phyloP scores from a whole-genome alignment of 1,140 invertebrate genomes.

The Drosophila sp. region DNA sequence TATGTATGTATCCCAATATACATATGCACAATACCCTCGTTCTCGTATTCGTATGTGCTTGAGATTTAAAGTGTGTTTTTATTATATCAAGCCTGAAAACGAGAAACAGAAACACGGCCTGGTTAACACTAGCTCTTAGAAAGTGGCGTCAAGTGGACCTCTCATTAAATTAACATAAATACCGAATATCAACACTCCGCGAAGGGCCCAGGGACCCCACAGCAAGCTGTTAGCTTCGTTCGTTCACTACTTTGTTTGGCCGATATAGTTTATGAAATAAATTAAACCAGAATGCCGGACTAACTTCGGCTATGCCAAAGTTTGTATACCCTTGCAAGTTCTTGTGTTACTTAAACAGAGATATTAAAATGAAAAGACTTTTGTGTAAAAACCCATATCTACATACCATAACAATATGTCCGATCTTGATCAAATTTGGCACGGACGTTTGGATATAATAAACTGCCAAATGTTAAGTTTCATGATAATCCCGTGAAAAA shows the following conservation, averaged over 20 bases:
- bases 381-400: no score
- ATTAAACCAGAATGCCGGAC: no score
- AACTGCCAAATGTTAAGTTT: no score
- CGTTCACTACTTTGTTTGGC: background rate
- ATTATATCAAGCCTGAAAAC: conserved; percentile 46
- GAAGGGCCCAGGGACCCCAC: conserved; percentile 30
- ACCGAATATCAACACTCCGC: conserved; percentile 31
- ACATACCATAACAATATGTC: no score
- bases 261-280: background rate
- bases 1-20: background rate
- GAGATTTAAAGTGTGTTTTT: conserved; percentile 42
- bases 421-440: no score
- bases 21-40: conserved; percentile 3
- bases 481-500: no score
- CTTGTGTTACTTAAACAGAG: no score
- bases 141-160: conserved; percentile 53
- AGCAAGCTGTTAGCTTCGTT: conserved; percentile 3
- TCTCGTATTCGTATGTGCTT: conserved; percentile 11
- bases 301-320: no score
- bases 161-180: conserved; percentile 60
- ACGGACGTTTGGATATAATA: no score
- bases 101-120: conserved; percentile 45
- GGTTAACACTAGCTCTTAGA: conserved; percentile 28
- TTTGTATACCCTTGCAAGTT: no score
- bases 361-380: no score